Evolutionary conservation across 2,113 vertebrate genomes (phyloP).

Genomic region (Plotosus lineatus): DNA sequence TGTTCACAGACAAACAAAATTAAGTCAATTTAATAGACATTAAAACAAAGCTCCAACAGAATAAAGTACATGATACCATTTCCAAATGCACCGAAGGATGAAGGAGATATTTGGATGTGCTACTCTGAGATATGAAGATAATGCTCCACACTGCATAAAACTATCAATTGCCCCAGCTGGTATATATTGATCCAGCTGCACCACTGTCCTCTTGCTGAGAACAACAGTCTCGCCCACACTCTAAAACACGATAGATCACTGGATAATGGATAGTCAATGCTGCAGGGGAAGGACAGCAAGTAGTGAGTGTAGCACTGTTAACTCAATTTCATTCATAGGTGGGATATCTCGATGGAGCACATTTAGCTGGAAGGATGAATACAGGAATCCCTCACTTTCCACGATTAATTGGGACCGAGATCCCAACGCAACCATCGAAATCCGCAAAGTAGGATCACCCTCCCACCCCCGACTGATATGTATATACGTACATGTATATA

Average conservation of each 20-base stretch:
- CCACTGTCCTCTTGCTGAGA: background rate
- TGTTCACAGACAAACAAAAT: background rate
- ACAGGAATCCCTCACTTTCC: too few species aligned
- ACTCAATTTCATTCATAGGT: conserved; percentile 3
- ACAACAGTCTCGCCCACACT: conserved; percentile 6
- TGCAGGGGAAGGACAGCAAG: background rate
- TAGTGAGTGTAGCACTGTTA: background rate
- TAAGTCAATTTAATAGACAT: background rate
- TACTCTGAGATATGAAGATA: background rate
- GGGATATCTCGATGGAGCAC: background rate
- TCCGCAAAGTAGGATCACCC: too few species aligned
- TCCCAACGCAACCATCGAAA: too few species aligned
- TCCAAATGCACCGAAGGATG: too few species aligned
- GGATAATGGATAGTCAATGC: background rate
- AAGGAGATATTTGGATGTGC: background rate
- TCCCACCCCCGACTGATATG: too few species aligned
- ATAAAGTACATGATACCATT: background rate
- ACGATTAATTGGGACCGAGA: too few species aligned
- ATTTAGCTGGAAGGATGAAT: background rate
- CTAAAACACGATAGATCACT: background rate
- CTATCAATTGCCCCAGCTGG: conserved; percentile 4
- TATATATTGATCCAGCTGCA: conserved; percentile 5
- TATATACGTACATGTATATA: too few species aligned
- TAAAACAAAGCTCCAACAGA: background rate
- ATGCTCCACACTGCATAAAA: background rate